These are phyloP conservation scores for Notodonta dromedarius DNA, from an alignment of 2,888 invertebrate genomes.

Conservation along the genomic window DNA sequence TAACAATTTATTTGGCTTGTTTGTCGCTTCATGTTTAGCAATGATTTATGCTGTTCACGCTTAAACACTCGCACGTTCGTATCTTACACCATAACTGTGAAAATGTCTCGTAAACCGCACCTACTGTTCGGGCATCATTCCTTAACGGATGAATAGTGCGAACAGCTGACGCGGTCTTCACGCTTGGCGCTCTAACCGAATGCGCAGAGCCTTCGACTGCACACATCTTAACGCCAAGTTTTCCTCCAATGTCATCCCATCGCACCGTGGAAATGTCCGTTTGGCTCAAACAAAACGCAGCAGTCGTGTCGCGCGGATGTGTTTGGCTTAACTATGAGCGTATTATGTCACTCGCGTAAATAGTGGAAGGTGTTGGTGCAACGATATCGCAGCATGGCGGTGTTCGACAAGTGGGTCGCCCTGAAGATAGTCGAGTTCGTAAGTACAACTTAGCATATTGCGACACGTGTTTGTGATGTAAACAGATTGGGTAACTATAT, in stretches of 20 bases:
- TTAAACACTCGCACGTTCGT: constrained; percentile 13
- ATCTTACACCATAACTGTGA: constrained; percentile 11
- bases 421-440: constrained; percentile 82
- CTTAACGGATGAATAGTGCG: constrained; percentile 23
- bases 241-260: constrained; percentile 65
- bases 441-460: constrained; percentile 55
- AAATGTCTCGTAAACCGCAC: constrained; percentile 12
- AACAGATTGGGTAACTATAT: constrained; percentile 41
- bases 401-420: constrained; percentile 83
- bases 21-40: constrained; percentile 19
- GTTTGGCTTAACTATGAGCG: constrained; percentile 42
- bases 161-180: constrained; percentile 14
- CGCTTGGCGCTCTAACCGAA: constrained; percentile 7
- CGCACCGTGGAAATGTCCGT: constrained; percentile 55
- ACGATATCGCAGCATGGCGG: constrained; percentile 62
- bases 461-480: constrained; percentile 43
- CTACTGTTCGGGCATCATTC: constrained; percentile 17
- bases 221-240: constrained; percentile 38
- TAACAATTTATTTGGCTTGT: constrained; percentile 7
- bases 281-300: constrained; percentile 63
- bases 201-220: constrained; percentile 30
- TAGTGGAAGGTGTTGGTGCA: constrained; percentile 29
- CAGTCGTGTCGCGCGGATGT: constrained; percentile 67
- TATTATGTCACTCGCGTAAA: constrained; percentile 54
- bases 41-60: constrained; percentile 23